Conservation (phyloP, 2,113 vertebrate genomes). For the Pterocles gutturalis region DNA sequence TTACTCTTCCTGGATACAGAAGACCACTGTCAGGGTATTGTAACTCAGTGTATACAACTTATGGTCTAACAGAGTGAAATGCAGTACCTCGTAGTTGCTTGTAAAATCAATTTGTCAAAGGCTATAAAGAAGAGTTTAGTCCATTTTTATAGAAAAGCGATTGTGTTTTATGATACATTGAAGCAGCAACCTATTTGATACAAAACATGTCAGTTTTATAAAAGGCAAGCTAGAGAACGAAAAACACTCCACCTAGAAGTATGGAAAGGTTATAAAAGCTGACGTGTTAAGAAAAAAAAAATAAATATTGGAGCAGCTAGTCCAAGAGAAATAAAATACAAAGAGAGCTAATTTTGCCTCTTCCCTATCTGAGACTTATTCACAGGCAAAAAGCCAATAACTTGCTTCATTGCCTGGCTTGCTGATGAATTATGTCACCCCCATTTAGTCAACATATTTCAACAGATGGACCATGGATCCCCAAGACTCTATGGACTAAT, state of each 20-base stretch:
- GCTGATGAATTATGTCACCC: background rate
- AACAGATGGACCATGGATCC: background rate
- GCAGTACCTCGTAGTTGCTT: background rate
- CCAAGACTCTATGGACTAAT: background rate
- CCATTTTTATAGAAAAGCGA: background rate
- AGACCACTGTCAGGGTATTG: background rate
- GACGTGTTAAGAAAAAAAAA: background rate
- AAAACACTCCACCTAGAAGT: background rate
- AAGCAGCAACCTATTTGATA: background rate
- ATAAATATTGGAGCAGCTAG: background rate
- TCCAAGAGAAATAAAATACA: background rate
- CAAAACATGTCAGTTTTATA: background rate
- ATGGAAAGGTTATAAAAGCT: background rate
- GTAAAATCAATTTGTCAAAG: conserved; percentile 22
- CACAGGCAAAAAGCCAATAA: background rate
- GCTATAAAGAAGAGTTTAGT: background rate
- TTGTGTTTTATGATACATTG: background rate
- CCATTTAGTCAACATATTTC: background rate
- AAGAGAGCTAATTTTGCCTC: background rate
- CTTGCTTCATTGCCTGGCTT: background rate
- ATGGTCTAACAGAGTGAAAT: background rate
- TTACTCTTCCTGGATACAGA: background rate
- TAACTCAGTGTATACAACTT: conserved; percentile 27
- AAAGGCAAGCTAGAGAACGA: background rate
- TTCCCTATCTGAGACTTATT: background rate